phyloP scores from a whole-genome alignment of 2,797 vertebrate genomes.

The Mormyrops attenuatus region DNA sequence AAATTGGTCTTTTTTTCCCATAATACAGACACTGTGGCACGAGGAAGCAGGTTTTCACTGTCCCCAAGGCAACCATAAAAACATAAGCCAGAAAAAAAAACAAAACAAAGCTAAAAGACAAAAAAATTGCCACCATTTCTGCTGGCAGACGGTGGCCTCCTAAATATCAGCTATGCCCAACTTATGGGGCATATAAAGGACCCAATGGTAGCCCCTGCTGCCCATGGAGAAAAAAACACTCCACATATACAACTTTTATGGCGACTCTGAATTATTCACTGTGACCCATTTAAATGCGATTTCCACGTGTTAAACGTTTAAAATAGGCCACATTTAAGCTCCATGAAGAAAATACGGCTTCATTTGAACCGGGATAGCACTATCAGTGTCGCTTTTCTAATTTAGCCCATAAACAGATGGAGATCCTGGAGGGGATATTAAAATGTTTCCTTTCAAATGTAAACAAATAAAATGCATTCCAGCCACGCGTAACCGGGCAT shows the following conservation, averaged over 20 bases:
- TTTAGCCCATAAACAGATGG: slow-evolving; percentile 21
- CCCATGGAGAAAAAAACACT: background rate
- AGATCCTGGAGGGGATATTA: slow-evolving; percentile 15
- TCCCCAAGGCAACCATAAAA: slow-evolving; percentile 20
- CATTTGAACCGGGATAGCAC: background rate
- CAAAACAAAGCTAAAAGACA: background rate
- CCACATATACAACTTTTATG: background rate
- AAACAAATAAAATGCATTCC: slow-evolving; percentile 27
- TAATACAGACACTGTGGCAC: slow-evolving; percentile 2
- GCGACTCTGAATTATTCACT: background rate
- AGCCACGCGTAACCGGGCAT: background rate
- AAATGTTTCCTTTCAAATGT: slow-evolving; percentile 19
- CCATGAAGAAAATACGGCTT: background rate
- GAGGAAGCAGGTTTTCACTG: background rate
- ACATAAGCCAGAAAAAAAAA: slow-evolving; percentile 9
- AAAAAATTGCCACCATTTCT: slow-evolving; percentile 8
- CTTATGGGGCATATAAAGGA: background rate
- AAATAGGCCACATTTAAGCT: background rate
- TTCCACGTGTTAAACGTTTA: background rate
- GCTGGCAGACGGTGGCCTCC: slow-evolving; percentile 1
- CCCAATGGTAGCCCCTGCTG: background rate
- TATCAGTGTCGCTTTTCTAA: background rate
- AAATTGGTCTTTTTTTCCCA: background rate
- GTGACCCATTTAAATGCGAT: slow-evolving; percentile 10
- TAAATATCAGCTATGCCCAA: slow-evolving; percentile 6